Evolutionary conservation across 1,140 invertebrate genomes (phyloP).

Genomic region (Mactra quadrangularis): DNA sequence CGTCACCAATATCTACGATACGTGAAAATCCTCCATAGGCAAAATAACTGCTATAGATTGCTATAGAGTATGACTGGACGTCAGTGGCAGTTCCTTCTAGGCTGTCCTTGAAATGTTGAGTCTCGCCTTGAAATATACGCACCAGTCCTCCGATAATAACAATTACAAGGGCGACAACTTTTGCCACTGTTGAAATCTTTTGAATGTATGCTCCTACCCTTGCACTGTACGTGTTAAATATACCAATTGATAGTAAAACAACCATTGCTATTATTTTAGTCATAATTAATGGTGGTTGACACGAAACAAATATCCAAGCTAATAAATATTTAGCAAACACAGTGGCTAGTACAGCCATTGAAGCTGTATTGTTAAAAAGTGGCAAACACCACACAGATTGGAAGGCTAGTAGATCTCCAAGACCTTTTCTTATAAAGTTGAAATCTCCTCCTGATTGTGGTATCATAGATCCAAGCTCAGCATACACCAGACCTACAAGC

Average conservation of each 20-base stretch:
- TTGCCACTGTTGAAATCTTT: constrained; percentile 32
- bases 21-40: constrained; percentile 29
- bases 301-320: constrained; percentile 29
- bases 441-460: constrained; percentile 68
- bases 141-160: constrained; percentile 38
- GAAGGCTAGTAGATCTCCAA: constrained; percentile 64
- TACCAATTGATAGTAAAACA: constrained; percentile 46
- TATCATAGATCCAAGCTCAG: constrained; percentile 64
- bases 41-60: constrained; percentile 45
- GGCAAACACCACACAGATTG: constrained; percentile 50
- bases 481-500: constrained; percentile 64
- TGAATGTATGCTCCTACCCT: constrained; percentile 29
- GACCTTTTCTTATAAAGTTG: constrained; percentile 63
- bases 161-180: constrained; percentile 7
- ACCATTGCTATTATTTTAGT: constrained; percentile 32
- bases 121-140: neutral
- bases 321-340: constrained; percentile 60
- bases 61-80: constrained; percentile 25
- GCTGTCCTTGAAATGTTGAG: constrained; percentile 7
- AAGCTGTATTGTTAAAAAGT: constrained; percentile 88
- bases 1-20: constrained; percentile 41
- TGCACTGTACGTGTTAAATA: constrained; percentile 38
- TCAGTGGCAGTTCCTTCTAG: constrained; percentile 23
- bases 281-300: constrained; percentile 26
- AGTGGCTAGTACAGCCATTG: constrained; percentile 79